Base-by-base conservation (phyloP, 2,797 vertebrate species). In the Spatula clypeata region DNA sequence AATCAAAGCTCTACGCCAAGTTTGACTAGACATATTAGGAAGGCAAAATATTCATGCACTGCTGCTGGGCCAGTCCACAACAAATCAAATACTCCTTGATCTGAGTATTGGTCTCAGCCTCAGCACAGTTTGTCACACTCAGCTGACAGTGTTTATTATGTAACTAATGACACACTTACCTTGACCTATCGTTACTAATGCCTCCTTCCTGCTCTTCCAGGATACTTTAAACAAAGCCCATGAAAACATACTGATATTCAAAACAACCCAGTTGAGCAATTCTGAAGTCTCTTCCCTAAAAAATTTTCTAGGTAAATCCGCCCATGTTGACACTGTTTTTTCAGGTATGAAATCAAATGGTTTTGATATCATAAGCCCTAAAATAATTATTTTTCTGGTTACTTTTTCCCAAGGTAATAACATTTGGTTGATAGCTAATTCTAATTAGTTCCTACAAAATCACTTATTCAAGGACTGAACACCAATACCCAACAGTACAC, bases 81-180 rank as follows among this genome's bases (percentile, higher is more conserved):
- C 75, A 88, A 76, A 60, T 26, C 79, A 93, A 80, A 60, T 34
- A 31, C 34, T 81, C 70, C 83, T 86, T 84, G 54, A 88, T 51
- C 62, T 58, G 80, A 71, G 29, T 54, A 55, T 36, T 21, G 57
- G 62, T 15, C 58, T 84, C 38, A 67, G 72, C 12, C 49, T 49
- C 38, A 75, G 86, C 42, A 44, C 1, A 20, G 72, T 67, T 32
- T 79, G 86, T 76, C 88, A 93, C 34, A 29, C 14, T 84, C 88
- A 53, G 44, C 27, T 88, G 70, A 72, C 73, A 90, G 79, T 77
- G 51, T 83, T 80, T 80, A 58, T 95, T 93, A 84, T 47, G 51
- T 60, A 96, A 95, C 88, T 90, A 96, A 93, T 57, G 94, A 93
- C 44, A 93, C 44, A 84, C 62, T 74, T 80, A 95, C 94, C 88